Percentiles rank a stretch among this genome's conserved stretches.
Evolutionary conservation across 1,140 invertebrate genomes (phyloP).

Genomic region (Galendromus occidentalis): DNA sequence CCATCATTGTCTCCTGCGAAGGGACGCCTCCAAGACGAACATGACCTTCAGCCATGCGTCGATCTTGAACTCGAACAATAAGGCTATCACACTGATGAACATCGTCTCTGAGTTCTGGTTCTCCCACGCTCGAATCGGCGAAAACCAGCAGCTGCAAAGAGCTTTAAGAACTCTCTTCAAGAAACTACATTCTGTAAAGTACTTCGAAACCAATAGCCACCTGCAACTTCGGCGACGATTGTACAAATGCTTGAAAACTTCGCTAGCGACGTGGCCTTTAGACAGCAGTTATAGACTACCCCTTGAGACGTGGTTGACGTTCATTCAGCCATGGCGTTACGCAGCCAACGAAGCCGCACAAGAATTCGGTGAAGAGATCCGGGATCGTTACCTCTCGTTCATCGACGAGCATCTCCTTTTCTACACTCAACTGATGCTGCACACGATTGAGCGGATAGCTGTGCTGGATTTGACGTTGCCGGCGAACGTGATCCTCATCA

Average conservation of each 20-base stretch:
- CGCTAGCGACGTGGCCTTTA: neutral
- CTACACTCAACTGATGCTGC: neutral
- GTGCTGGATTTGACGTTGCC: neutral
- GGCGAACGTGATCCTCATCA: neutral
- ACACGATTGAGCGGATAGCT: neutral
- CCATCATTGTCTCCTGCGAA: neutral
- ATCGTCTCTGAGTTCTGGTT: conserved; percentile 4
- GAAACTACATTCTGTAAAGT: neutral
- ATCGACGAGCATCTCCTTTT: neutral
- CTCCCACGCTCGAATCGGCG: neutral
- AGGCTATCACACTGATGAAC: neutral
- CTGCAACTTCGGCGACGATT: neutral
- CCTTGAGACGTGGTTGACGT: neutral
- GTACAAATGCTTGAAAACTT: neutral
- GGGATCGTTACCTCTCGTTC: neutral
- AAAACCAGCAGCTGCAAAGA: conserved; percentile 4
- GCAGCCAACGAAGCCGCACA: neutral
- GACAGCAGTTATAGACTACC: neutral
- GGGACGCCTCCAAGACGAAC: neutral
- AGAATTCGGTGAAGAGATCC: neutral
- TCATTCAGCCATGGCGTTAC: conserved; percentile 3
- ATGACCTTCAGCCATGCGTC: neutral
- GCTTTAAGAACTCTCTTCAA: neutral
- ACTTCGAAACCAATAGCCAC: neutral
- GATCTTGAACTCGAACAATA: neutral